These are phyloP conservation scores for Lerista edwardsae DNA, from an alignment of 2,797 vertebrate species.

Conservation along the genomic window DNA sequence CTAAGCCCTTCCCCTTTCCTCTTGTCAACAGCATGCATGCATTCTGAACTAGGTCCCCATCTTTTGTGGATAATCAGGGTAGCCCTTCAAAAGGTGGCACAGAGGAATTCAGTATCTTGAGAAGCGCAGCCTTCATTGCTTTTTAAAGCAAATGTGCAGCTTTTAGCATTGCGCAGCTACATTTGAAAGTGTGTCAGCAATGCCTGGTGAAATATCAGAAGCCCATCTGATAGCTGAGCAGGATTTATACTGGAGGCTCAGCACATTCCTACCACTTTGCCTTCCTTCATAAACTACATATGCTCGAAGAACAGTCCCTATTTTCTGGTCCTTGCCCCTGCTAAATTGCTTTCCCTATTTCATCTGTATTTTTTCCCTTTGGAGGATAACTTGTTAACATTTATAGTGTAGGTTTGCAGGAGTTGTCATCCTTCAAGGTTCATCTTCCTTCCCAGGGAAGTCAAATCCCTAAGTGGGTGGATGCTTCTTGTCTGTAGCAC, in stretches of 20 bases:
- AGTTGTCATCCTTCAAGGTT: neutral
- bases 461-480: neutral
- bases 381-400: neutral
- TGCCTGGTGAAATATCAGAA: neutral
- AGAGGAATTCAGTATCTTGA: neutral
- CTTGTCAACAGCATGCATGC: neutral
- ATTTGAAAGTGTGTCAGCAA: neutral
- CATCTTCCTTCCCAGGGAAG: neutral
- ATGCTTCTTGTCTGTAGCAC: neutral
- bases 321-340: neutral
- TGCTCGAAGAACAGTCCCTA: neutral
- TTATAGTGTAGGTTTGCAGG: neutral
- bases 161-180: neutral
- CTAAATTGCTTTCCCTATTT: neutral
- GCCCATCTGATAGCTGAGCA: neutral
- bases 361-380: neutral
- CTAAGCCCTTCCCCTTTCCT: neutral
- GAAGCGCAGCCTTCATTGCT: neutral
- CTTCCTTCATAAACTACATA: neutral
- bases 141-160: neutral
- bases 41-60: neutral
- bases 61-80: neutral
- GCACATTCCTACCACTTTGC: neutral
- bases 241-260: neutral
- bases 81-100: neutral